A percentile compares a stretch with the other conserved stretches of the same genome.
phyloP scores from a whole-genome alignment of 2,797 vertebrate species.

The Falco peregrinus region DNA sequence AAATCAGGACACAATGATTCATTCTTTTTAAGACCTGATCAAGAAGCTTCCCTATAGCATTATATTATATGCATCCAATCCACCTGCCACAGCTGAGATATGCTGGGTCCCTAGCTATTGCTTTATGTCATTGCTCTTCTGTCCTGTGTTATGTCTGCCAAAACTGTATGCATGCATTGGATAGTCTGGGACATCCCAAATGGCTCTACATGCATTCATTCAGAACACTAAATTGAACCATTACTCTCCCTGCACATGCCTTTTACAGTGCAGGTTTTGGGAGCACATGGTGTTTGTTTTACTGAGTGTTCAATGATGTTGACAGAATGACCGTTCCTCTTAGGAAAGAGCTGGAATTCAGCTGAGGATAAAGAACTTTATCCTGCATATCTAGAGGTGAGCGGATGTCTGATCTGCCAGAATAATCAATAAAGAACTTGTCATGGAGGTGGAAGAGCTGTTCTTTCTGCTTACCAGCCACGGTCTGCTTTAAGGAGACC shows the following conservation, averaged over 20 bases:
- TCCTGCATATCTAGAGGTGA: not conserved
- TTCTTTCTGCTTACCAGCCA: not conserved
- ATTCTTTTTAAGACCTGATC: no score
- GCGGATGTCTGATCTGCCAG: not conserved
- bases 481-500: not conserved
- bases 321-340: not conserved
- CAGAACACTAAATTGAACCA: not conserved
- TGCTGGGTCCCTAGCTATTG: not conserved
- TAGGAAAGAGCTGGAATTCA: not conserved
- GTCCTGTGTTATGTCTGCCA: not conserved
- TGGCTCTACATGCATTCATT: not conserved
- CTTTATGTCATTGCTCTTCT: not conserved
- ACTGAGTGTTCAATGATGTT: not conserved
- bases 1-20: no score
- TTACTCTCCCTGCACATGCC: not conserved
- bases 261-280: not conserved
- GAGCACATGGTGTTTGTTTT: not conserved
- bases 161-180: accelerated
- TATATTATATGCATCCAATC: no score
- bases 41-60: no score
- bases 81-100: no score
- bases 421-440: not conserved
- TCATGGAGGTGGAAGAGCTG: not conserved
- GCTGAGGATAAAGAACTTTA: not conserved
- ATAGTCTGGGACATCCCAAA: not conserved